These are phyloP conservation scores for Imbricaverruca yamaguchii DNA, from an alignment of 2,888 invertebrate species.

Conservation along the genomic window DNA sequence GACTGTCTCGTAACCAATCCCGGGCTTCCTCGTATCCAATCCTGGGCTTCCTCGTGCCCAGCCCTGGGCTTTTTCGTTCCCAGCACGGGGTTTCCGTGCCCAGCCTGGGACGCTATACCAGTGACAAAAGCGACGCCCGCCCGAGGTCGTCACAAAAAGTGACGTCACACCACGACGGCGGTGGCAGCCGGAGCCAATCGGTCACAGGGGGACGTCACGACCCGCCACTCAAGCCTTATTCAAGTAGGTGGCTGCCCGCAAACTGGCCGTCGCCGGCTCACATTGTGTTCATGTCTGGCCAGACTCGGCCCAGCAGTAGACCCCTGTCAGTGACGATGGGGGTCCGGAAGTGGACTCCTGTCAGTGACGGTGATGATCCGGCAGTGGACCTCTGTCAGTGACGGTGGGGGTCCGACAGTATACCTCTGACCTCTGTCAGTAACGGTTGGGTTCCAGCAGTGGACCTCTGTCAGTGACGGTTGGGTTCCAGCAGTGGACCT, in stretches of 20 bases:
- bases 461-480: too few relatives aligned
- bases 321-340: background rate
- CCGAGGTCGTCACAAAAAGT: background rate
- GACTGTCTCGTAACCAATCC: too few relatives aligned
- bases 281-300: background rate
- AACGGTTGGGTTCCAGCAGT: too few relatives aligned
- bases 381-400: too few relatives aligned
- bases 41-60: too few relatives aligned
- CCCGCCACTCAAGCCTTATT: background rate
- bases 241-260: background rate
- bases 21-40: too few relatives aligned
- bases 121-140: background rate
- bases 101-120: background rate
- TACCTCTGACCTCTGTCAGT: too few relatives aligned
- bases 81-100: too few relatives aligned
- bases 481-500: too few relatives aligned
- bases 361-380: too few relatives aligned
- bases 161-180: background rate
- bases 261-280: slow-evolving; percentile 1
- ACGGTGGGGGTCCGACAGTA: too few relatives aligned
- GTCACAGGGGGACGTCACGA: background rate
- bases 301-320: background rate
- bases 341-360: background rate
- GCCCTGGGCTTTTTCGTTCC: too few relatives aligned
- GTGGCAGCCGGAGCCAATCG: background rate